Percentiles rank a stretch among this genome's conserved stretches.
Evolutionary conservation across 2,113 vertebrate species (phyloP).

Genomic region (Stigmatopora nigra): DNA sequence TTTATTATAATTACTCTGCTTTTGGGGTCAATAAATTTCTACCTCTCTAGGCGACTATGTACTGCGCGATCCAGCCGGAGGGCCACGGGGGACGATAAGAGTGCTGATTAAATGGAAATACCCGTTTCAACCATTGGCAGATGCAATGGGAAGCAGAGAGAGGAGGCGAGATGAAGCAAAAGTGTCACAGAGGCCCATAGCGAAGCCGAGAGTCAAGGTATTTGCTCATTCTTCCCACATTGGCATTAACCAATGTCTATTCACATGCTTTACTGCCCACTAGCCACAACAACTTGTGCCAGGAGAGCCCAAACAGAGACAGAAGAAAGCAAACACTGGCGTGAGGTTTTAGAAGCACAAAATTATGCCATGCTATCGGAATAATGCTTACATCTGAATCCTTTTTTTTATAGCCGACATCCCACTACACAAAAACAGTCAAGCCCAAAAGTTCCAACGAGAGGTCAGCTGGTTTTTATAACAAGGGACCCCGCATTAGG

Average conservation of each 20-base stretch:
- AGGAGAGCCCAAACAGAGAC: conserved; percentile 23
- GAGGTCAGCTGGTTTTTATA: conserved; percentile 22
- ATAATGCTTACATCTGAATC: neutral
- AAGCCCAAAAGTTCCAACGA: conserved; percentile 30
- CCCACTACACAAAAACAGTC: conserved; percentile 12
- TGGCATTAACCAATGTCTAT: neutral
- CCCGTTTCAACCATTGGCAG: conserved; percentile 57
- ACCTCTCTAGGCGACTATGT: conserved; percentile 73
- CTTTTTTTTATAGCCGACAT: conserved; percentile 16
- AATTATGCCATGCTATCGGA: neutral
- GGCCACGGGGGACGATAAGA: conserved; percentile 70
- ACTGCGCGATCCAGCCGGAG: conserved; percentile 68
- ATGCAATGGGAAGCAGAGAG: conserved; percentile 21
- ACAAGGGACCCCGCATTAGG: conserved; percentile 7
- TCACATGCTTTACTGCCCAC: neutral
- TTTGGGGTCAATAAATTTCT: neutral
- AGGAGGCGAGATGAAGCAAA: conserved; percentile 23
- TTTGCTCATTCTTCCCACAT: no score
- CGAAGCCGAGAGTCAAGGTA: conserved; percentile 65
- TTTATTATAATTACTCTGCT: neutral
- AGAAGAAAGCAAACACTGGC: conserved; percentile 34
- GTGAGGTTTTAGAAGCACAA: conserved; percentile 19
- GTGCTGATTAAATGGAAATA: conserved; percentile 75
- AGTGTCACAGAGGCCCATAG: conserved; percentile 40
- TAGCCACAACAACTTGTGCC: conserved; percentile 31